These are phyloP conservation scores for Selene dorsalis DNA, from an alignment of 2,797 vertebrate genomes.

Conservation along the genomic window DNA sequence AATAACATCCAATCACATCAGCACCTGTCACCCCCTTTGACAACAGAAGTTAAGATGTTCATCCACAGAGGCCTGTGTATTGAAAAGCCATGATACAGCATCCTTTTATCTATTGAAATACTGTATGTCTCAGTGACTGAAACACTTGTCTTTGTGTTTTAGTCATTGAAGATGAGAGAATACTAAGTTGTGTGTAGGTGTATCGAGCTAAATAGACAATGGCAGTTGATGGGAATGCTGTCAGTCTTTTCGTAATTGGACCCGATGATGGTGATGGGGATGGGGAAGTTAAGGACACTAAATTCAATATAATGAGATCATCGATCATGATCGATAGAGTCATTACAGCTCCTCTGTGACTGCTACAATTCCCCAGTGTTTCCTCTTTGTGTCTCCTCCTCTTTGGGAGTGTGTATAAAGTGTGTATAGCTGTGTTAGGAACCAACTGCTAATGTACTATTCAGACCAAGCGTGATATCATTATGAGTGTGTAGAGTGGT, in stretches of 20 bases:
- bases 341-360: too few relatives aligned
- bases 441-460: too few relatives aligned
- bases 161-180: not conserved
- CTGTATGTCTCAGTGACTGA: not conserved
- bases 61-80: not conserved
- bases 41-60: not conserved
- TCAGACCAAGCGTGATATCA: too few relatives aligned
- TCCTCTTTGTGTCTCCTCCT: too few relatives aligned
- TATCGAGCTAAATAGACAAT: not conserved
- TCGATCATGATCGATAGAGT: too few relatives aligned
- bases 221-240: not conserved
- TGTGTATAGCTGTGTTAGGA: too few relatives aligned
- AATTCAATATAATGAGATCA: not conserved
- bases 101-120: not conserved
- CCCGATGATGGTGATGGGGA: not conserved
- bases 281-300: not conserved
- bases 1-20: constrained; percentile 45
- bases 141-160: not conserved
- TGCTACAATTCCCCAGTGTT: too few relatives aligned
- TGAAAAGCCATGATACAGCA: not conserved
- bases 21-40: not conserved
- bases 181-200: not conserved
- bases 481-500: too few relatives aligned
- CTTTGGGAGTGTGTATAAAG: too few relatives aligned
- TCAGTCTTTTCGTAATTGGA: not conserved